Conservation (phyloP, 2,888 invertebrate genomes). For the Cheilosia variabilis region DNA sequence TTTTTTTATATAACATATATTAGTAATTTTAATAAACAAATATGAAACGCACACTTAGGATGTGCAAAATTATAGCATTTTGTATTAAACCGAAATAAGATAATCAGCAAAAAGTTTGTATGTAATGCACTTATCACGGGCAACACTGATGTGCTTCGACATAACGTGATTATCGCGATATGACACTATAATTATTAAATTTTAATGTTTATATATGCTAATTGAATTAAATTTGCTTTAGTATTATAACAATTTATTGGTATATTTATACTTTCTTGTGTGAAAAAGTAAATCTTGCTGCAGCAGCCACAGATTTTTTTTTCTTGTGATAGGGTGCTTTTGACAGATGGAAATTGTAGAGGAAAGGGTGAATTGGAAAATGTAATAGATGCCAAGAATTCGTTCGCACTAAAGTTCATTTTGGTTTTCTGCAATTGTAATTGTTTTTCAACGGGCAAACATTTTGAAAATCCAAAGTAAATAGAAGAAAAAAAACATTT, state of each 20-base stretch:
- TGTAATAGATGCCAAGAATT: constrained; percentile 33
- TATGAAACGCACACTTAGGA: neutral
- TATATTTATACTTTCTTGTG: constrained; percentile 18
- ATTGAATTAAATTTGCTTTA: neutral
- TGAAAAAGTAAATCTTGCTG: constrained; percentile 19
- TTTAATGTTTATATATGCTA: neutral
- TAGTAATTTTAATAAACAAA: neutral
- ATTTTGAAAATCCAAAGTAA: no score
- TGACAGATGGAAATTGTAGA: constrained; percentile 57
- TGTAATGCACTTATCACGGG: constrained; percentile 12
- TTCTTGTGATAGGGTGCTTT: constrained; percentile 30
- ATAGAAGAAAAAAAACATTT: no score
- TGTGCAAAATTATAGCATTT: neutral
- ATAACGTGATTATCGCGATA: neutral
- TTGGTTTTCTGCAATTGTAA: neutral
- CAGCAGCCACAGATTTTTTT: constrained; percentile 42
- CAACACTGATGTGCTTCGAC: neutral
- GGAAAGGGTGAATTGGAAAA: constrained; percentile 50
- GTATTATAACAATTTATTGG: neutral
- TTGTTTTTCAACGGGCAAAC: neutral
- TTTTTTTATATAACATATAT: constrained; percentile 10
- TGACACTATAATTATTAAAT: neutral
- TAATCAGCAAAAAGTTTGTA: constrained; percentile 11
- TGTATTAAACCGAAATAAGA: neutral
- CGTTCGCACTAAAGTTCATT: no score